phyloP scores from a whole-genome alignment of 2,113 vertebrate genomes.

The Cyanoderma ruficeps region DNA sequence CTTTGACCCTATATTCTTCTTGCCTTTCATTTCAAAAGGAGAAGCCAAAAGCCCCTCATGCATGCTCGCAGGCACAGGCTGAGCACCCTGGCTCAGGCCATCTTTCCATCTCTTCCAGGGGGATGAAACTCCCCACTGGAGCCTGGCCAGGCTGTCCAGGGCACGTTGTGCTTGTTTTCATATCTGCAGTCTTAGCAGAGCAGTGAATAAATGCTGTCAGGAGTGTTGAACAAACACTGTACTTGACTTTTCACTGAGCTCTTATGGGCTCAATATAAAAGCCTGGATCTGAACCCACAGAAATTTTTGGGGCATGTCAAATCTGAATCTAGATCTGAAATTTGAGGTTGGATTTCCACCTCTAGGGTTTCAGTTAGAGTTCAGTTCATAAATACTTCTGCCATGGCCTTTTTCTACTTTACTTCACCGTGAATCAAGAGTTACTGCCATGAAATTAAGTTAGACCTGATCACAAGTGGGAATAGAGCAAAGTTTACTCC shows the following conservation, averaged over 20 bases:
- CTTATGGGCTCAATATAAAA: not conserved
- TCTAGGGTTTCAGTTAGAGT: constrained; percentile 10
- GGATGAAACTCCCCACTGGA: not conserved
- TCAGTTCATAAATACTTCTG: constrained; percentile 34
- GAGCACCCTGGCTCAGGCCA: not conserved
- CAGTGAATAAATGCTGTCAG: not conserved
- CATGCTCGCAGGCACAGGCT: rapidly evolving
- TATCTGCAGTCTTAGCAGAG: not conserved
- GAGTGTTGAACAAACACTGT: not conserved
- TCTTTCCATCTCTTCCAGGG: not conserved
- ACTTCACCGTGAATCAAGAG: not conserved
- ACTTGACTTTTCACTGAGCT: not conserved
- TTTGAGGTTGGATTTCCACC: not conserved
- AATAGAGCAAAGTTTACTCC: not conserved
- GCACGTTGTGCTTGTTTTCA: not conserved
- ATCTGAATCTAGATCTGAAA: constrained; percentile 31
- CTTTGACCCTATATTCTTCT: constrained; percentile 31
- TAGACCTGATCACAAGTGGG: not conserved
- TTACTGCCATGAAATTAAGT: not conserved
- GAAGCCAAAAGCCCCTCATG: not conserved
- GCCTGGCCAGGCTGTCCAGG: not conserved
- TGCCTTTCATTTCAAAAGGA: not conserved
- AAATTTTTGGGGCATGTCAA: not conserved
- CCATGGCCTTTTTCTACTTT: not conserved
- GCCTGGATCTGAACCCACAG: not conserved